These are phyloP conservation scores for Virgularia gustaviana DNA, from an alignment of 92 coral and sea anemone species.

Conservation along the genomic window DNA sequence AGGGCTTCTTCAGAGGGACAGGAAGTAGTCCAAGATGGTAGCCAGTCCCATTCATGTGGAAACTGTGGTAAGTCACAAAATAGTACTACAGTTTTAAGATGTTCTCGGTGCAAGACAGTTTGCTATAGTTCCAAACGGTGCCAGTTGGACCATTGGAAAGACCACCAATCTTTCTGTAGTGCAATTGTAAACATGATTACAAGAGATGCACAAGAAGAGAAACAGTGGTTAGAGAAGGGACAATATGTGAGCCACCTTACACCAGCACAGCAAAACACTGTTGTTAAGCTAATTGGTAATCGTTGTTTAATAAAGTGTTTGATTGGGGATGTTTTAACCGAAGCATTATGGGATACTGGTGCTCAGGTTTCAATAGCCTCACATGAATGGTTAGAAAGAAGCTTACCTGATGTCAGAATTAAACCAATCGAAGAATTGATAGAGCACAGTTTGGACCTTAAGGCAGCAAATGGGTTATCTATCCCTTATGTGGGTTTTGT, in stretches of 20 bases:
- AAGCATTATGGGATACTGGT: neutral
- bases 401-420: conserved; percentile 1
- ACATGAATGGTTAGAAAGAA: neutral
- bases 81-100: conserved; percentile 6
- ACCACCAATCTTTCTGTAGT: neutral
- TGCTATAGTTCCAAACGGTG: neutral
- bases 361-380: neutral
- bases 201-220: conserved; percentile 20
- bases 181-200: conserved; percentile 6
- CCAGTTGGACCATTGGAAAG: neutral
- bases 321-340: neutral
- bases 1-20: conserved; percentile 23
- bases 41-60: neutral
- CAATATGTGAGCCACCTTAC: neutral
- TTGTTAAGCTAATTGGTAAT: neutral
- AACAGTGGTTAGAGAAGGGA: neutral
- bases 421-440: conserved; percentile 12
- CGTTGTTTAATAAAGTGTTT: neutral
- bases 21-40: conserved; percentile 4
- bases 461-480: neutral
- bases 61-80: conserved; percentile 23
- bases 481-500: conserved; percentile 1
- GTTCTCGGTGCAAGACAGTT: conserved; percentile 6
- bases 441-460: neutral
- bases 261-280: neutral